phyloP scores from a whole-genome alignment of 2,113 vertebrate species.

The Hipposideros armiger region DNA sequence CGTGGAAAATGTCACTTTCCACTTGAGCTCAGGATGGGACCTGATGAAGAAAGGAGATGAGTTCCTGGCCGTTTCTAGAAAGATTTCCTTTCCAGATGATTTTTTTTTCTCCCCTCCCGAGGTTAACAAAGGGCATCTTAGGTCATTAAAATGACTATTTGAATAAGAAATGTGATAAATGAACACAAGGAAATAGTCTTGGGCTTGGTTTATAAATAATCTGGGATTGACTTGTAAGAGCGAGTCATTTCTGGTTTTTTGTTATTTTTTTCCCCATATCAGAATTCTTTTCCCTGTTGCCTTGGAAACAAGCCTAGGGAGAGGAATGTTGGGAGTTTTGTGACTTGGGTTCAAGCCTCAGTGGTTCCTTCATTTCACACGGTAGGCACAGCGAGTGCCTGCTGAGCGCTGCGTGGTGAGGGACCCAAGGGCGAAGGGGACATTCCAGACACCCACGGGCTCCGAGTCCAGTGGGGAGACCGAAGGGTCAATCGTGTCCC shows the following conservation, averaged over 20 bases:
- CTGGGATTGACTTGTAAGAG: constrained; percentile 36
- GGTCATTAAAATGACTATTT: neutral
- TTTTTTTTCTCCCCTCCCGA: neutral
- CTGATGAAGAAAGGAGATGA: neutral
- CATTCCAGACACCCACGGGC: neutral
- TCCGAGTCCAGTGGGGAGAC: neutral
- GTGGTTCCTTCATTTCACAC: neutral
- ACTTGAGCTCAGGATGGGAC: neutral
- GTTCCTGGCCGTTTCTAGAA: constrained; percentile 40
- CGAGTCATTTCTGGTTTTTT: constrained; percentile 19
- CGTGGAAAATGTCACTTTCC: rapidly evolving
- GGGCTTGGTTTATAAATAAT: constrained; percentile 68
- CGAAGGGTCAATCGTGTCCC: neutral
- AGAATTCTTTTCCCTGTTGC: constrained; percentile 65
- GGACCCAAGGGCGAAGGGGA: neutral
- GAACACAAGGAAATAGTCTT: neutral
- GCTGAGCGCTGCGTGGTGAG: too few species aligned
- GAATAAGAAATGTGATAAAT: neutral
- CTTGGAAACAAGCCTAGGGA: constrained; percentile 68
- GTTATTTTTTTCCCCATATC: neutral
- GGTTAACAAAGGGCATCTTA: neutral
- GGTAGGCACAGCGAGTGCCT: neutral
- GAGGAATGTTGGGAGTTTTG: constrained; percentile 2
- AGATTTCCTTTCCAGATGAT: neutral
- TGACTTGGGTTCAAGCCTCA: constrained; percentile 37